These are phyloP conservation scores for Drepana arcuata DNA, from an alignment of 1,140 invertebrate genomes.

Conservation along the genomic window DNA sequence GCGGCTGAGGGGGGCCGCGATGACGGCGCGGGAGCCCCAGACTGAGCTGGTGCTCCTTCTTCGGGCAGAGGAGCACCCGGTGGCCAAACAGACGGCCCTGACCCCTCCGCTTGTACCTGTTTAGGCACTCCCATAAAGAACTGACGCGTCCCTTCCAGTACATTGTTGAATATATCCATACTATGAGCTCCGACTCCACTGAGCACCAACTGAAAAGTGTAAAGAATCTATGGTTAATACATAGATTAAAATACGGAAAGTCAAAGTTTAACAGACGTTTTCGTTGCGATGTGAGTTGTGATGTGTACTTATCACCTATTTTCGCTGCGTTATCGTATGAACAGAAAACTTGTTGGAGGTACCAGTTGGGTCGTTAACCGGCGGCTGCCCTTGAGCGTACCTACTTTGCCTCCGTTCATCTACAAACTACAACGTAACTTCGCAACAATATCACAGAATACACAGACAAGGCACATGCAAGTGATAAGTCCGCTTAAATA, in stretches of 20 bases:
- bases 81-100: slow-evolving; percentile 53
- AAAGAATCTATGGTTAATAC: neutral
- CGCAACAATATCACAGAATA: slow-evolving; percentile 7
- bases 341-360: slow-evolving; percentile 18
- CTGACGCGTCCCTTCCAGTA: slow-evolving; percentile 84
- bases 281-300: too few species aligned
- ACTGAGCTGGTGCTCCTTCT: slow-evolving; percentile 59
- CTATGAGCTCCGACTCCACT: slow-evolving; percentile 34
- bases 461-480: too few species aligned
- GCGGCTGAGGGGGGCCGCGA: slow-evolving; percentile 56
- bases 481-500: too few species aligned
- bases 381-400: slow-evolving; percentile 57
- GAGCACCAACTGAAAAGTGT: slow-evolving; percentile 38
- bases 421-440: slow-evolving; percentile 3
- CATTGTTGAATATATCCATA: slow-evolving; percentile 85
- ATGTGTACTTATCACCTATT: slow-evolving; percentile 2
- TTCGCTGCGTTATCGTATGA: slow-evolving; percentile 11
- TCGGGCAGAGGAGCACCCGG: slow-evolving; percentile 47
- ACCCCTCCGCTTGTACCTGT: slow-evolving; percentile 60
- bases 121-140: slow-evolving; percentile 84
- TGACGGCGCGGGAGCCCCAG: slow-evolving; percentile 43
- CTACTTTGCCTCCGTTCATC: slow-evolving; percentile 41
- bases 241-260: neutral
- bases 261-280: too few species aligned
- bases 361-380: slow-evolving; percentile 51